Evolutionary conservation across 2,113 vertebrate genomes (phyloP).

Genomic region (Erythrocercus mccallii): DNA sequence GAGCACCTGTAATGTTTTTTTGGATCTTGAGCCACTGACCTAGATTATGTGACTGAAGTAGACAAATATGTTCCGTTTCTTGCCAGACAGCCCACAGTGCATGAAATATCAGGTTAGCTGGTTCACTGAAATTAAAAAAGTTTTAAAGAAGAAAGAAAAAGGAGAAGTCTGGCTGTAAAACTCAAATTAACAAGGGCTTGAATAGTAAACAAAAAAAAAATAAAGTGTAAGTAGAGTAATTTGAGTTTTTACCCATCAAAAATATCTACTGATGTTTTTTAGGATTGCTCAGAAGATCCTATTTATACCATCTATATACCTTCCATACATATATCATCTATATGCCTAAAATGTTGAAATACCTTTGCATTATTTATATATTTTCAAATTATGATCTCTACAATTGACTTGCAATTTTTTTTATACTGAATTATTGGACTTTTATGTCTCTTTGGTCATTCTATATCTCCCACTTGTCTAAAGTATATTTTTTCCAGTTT

Average conservation of each 20-base stretch:
- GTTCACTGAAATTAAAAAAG: neutral
- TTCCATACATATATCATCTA: neutral
- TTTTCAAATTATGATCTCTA: neutral
- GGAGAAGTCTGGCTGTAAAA: neutral
- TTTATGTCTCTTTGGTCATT: neutral
- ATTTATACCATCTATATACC: neutral
- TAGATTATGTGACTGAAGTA: neutral
- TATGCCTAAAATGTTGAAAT: neutral
- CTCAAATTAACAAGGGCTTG: neutral
- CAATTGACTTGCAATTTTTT: neutral
- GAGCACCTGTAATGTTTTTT: neutral
- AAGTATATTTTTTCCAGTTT: neutral
- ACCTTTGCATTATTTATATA: accelerated
- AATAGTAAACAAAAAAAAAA: neutral
- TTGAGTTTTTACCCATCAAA: neutral
- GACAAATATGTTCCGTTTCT: neutral
- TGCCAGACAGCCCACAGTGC: neutral
- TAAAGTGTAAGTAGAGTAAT: accelerated
- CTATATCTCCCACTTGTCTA: neutral
- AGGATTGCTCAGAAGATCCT: neutral
- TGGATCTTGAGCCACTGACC: neutral
- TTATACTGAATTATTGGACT: neutral
- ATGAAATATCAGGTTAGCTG: neutral
- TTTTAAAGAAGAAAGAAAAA: neutral
- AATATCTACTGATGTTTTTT: neutral